phyloP scores from a whole-genome alignment of 1,140 invertebrate species.

The Drosophila baimaii region DNA sequence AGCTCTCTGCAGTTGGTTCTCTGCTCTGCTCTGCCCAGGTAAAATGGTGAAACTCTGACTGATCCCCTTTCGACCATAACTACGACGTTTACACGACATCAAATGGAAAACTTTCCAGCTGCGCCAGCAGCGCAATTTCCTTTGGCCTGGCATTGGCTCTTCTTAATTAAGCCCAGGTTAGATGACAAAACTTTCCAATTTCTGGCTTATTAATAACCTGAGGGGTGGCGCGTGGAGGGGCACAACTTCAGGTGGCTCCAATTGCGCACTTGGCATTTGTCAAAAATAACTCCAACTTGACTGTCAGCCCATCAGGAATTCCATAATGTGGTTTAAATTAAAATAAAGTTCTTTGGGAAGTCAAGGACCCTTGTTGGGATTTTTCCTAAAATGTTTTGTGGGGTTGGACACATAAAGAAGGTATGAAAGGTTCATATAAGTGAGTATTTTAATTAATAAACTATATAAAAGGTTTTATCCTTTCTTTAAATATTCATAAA shows the following conservation, averaged over 20 bases:
- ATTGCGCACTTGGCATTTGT: constrained; percentile 39
- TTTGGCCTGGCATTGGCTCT: constrained; percentile 34
- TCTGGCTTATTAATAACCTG: constrained; percentile 60
- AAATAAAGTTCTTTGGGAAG: not conserved
- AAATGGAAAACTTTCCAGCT: constrained; percentile 65
- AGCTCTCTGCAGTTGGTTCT: constrained; percentile 34
- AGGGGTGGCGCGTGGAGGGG: not conserved
- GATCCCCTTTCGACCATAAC: constrained; percentile 50
- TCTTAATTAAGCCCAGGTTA: constrained; percentile 61
- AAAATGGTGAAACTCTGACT: constrained; percentile 24
- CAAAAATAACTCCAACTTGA: constrained; percentile 1
- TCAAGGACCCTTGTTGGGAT: not conserved
- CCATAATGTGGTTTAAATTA: not conserved
- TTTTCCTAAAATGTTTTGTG: too few relatives aligned
- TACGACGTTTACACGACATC: constrained; percentile 66
- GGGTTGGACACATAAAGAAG: too few relatives aligned
- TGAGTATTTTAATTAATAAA: not conserved
- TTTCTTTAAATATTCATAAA: not conserved
- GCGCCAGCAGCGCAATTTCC: not conserved
- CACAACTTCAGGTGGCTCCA: constrained; percentile 7
- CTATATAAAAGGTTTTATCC: not conserved
- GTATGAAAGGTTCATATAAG: too few relatives aligned
- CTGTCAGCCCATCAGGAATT: not conserved
- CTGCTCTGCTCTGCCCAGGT: constrained; percentile 45
- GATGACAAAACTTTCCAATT: constrained; percentile 60